Percentiles rank a stretch among this genome's conserved stretches.
These are phyloP conservation scores for Sorex maritimensis DNA, from an alignment of 2,797 vertebrate species.

Conservation along the genomic window DNA sequence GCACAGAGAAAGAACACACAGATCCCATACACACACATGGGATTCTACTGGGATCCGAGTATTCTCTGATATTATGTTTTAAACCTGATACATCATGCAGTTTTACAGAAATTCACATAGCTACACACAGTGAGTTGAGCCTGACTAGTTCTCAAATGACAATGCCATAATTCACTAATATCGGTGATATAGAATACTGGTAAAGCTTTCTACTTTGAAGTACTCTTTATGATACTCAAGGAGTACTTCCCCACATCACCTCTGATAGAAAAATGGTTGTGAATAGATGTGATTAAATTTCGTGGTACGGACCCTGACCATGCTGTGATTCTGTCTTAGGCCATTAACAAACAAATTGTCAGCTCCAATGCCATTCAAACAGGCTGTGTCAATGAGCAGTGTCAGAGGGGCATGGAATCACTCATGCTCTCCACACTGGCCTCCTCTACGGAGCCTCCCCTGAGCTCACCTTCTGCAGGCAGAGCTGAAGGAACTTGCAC, in stretches of 20 bases:
- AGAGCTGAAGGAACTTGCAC: background rate
- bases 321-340: background rate
- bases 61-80: background rate
- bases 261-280: background rate
- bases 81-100: background rate
- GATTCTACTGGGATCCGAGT: background rate
- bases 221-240: background rate
- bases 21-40: background rate
- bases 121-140: background rate
- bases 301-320: background rate
- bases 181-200: background rate
- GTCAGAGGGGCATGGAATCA: too few relatives aligned
- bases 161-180: too few relatives aligned
- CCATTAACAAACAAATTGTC: slow-evolving; percentile 31
- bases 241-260: background rate
- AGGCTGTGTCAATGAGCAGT: background rate
- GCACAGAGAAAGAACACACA: too few relatives aligned
- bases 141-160: too few relatives aligned
- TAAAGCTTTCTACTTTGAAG: slow-evolving; percentile 19
- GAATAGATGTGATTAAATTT: background rate
- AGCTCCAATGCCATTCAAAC: background rate
- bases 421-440: too few relatives aligned
- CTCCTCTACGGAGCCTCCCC: too few relatives aligned
- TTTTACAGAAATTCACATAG: background rate
- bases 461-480: background rate